phyloP scores from a whole-genome alignment of 2,113 vertebrate species.

The Eretmochelys imbricata region DNA sequence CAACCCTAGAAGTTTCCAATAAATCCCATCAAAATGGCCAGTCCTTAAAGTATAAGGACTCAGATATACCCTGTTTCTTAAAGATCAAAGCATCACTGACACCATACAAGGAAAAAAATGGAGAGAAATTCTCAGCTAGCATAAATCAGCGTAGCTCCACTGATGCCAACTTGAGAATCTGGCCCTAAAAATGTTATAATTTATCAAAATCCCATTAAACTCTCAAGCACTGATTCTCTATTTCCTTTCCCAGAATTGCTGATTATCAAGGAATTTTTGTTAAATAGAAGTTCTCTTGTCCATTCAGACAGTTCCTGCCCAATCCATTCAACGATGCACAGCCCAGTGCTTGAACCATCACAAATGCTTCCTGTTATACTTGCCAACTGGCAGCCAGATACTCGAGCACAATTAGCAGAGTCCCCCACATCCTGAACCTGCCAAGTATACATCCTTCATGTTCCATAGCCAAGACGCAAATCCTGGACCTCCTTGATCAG shows the following conservation, averaged over 20 bases:
- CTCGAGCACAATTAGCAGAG: background rate
- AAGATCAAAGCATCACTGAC: background rate
- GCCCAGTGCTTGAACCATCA: background rate
- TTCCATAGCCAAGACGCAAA: background rate
- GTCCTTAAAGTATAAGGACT: slow-evolving; percentile 6
- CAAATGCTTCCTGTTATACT: background rate
- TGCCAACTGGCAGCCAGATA: background rate
- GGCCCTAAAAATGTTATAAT: background rate
- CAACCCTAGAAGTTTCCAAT: background rate
- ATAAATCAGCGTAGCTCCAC: background rate
- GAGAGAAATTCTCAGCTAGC: slow-evolving; percentile 9
- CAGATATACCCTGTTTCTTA: slow-evolving; percentile 37
- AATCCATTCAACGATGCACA: background rate
- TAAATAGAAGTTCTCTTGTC: background rate
- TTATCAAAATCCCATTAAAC: background rate
- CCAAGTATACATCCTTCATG: slow-evolving; percentile 7
- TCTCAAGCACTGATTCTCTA: background rate
- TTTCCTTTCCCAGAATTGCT: background rate
- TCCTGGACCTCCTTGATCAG: background rate
- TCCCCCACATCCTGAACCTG: background rate
- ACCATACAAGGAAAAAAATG: background rate
- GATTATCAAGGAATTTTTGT: background rate
- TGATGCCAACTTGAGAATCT: background rate
- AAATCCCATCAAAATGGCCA: slow-evolving; percentile 44
- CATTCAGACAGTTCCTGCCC: background rate